Conservation (phyloP, 2,888 invertebrate species). For the Hydrotaea cyrtoneurina region DNA sequence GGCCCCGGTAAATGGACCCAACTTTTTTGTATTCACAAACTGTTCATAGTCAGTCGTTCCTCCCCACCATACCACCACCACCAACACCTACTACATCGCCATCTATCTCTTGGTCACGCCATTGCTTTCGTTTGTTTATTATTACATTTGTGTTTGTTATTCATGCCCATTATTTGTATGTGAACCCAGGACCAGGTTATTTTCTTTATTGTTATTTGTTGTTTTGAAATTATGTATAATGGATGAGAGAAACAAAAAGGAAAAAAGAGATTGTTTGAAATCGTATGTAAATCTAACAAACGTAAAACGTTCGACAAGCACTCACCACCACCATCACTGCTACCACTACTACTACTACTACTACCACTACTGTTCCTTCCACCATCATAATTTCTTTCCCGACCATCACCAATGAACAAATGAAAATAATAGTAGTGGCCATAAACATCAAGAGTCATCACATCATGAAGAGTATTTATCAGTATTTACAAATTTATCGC, state of each 20-base stretch:
- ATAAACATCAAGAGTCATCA: neutral
- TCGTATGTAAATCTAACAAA: constrained; percentile 45
- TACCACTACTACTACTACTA: neutral
- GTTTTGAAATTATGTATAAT: constrained; percentile 48
- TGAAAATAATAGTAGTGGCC: constrained; percentile 7
- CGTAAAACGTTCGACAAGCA: constrained; percentile 63
- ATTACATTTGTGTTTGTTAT: constrained; percentile 37
- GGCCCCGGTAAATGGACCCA: constrained; percentile 80
- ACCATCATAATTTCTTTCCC: neutral
- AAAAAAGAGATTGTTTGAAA: neutral
- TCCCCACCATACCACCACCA: neutral
- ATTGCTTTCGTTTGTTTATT: constrained; percentile 60
- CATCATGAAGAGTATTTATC: constrained; percentile 58
- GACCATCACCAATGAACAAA: neutral
- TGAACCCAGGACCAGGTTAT: constrained; percentile 10
- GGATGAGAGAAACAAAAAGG: constrained; percentile 25
- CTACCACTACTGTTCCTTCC: constrained; percentile 6
- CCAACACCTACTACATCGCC: constrained; percentile 15
- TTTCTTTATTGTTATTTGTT: constrained; percentile 51
- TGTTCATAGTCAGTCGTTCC: constrained; percentile 11
- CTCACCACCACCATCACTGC: constrained; percentile 47
- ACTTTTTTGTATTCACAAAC: constrained; percentile 41
- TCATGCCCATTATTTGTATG: neutral
- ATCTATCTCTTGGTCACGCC: constrained; percentile 45
- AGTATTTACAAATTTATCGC: constrained; percentile 56